Conservation (phyloP, 2,888 invertebrate genomes). For the Dexiosoma caninum region DNA sequence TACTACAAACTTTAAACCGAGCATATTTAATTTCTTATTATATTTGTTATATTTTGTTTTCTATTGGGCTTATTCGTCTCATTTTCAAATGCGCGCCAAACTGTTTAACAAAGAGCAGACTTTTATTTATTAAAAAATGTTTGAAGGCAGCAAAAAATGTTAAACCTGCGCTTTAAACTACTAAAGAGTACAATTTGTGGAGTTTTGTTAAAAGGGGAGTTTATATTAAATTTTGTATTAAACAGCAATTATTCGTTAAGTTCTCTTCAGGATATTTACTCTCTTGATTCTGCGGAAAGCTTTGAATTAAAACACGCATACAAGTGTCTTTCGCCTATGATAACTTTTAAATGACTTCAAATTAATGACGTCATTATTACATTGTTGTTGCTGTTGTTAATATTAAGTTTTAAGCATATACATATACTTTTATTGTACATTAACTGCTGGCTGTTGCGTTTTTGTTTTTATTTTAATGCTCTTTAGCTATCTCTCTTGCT, state of each 20-base stretch:
- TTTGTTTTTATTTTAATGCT: constrained; percentile 6
- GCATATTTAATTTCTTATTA: constrained; percentile 7
- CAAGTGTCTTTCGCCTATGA: background rate
- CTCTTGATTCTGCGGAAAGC: background rate
- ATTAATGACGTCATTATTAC: constrained; percentile 59
- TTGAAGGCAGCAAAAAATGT: constrained; percentile 25
- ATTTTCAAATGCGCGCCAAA: constrained; percentile 63
- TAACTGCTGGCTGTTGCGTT: constrained; percentile 1
- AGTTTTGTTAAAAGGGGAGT: constrained; percentile 40
- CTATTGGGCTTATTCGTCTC: constrained; percentile 15
- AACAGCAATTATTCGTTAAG: constrained; percentile 7
- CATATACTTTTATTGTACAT: too few species aligned
- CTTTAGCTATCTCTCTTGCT: constrained; percentile 25
- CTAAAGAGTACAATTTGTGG: background rate
- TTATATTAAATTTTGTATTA: background rate
- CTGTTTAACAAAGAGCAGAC: constrained; percentile 44
- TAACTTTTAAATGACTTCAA: background rate
- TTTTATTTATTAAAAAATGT: constrained; percentile 1
- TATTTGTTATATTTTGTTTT: background rate
- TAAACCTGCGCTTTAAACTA: constrained; percentile 51
- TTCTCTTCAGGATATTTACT: constrained; percentile 1
- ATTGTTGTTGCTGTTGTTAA: constrained; percentile 28
- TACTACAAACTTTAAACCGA: background rate
- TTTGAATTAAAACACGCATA: background rate
- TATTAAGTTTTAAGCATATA: constrained; percentile 19